Evolutionary conservation across 2,113 vertebrate genomes (phyloP).

Genomic region (Eubucco bourcierii): DNA sequence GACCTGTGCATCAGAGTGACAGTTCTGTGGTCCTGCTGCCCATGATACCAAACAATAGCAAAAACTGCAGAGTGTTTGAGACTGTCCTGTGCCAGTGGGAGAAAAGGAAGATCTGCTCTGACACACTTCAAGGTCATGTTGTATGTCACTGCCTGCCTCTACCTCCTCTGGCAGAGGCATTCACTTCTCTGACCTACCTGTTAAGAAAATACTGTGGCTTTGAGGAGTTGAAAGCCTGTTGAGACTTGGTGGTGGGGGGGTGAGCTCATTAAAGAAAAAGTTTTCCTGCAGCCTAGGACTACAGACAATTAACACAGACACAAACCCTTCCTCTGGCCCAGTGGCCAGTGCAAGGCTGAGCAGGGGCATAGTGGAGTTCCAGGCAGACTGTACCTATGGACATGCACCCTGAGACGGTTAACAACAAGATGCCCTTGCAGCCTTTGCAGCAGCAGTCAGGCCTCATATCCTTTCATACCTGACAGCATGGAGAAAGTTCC

Average conservation of each 20-base stretch:
- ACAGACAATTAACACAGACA: not conserved
- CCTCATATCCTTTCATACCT: not conserved
- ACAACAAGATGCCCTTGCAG: not conserved
- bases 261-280: not conserved
- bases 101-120: not conserved
- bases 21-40: not conserved
- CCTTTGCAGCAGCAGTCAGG: not conserved
- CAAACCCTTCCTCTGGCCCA: not conserved
- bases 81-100: not conserved
- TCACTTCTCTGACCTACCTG: not conserved
- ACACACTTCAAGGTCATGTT: not conserved
- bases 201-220: not conserved
- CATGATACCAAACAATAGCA: rapidly evolving
- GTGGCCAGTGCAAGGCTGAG: not conserved
- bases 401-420: not conserved
- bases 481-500: not conserved
- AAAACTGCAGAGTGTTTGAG: not conserved
- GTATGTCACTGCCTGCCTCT: not conserved
- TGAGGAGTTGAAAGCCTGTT: not conserved
- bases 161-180: not conserved
- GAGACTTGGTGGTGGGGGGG: not conserved
- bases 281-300: not conserved
- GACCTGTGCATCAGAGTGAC: not conserved
- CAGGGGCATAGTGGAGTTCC: rapidly evolving
- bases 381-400: not conserved